Evolutionary conservation across 2,888 invertebrate species (phyloP).

Genomic region (Cephus pygmeus): DNA sequence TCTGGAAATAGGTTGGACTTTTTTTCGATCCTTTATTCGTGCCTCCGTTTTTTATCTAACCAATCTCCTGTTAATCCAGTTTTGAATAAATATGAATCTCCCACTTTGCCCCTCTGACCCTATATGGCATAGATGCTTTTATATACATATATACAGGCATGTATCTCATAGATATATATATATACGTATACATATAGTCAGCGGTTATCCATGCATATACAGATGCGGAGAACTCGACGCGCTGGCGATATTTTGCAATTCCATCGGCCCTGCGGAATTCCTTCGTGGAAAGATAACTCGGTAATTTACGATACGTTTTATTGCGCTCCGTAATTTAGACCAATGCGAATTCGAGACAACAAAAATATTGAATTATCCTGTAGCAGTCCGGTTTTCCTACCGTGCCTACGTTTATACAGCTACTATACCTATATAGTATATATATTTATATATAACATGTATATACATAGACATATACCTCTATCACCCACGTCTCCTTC

Average conservation of each 20-base stretch:
- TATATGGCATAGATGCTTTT: not conserved
- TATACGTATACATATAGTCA: too few species aligned
- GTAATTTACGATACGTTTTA: slow-evolving; percentile 8
- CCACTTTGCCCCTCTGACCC: not conserved
- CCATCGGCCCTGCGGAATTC: slow-evolving; percentile 18
- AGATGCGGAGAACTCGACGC: not conserved
- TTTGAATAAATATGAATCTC: slow-evolving; percentile 38
- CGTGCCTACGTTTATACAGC: not conserved
- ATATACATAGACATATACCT: not conserved
- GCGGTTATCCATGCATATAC: not conserved
- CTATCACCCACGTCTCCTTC: not conserved
- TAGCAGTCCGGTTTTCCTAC: not conserved
- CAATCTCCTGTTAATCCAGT: slow-evolving; percentile 34
- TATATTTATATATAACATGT: too few species aligned
- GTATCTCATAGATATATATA: too few species aligned
- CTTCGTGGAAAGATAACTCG: not conserved
- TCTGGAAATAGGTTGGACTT: slow-evolving; percentile 9
- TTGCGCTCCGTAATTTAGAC: slow-evolving; percentile 5
- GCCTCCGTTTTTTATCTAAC: slow-evolving; percentile 31
- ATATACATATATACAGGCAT: not conserved
- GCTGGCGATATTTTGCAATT: slow-evolving; percentile 31
- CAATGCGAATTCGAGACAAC: slow-evolving; percentile 3
- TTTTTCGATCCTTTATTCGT: slow-evolving; percentile 33
- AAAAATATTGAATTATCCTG: slow-evolving; percentile 9
- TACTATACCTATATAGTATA: too few species aligned